Conservation (phyloP, 2,888 invertebrate genomes). For the Caenorhabditis sp. region DNA sequence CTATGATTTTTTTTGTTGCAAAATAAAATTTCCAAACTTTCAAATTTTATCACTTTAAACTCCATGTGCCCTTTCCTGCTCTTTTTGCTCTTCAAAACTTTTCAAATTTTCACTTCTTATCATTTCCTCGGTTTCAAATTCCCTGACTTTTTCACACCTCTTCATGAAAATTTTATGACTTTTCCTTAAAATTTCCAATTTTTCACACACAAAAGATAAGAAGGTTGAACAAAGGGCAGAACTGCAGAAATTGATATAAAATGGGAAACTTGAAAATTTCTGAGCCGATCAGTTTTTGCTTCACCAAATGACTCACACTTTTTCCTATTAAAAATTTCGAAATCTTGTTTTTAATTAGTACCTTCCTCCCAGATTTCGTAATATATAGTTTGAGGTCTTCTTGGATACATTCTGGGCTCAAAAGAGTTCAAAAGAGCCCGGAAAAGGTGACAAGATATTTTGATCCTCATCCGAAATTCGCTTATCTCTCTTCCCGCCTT, state of each 20-base stretch:
- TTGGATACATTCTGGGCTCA: too few relatives aligned
- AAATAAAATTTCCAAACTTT: neutral
- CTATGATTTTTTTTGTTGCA: too few relatives aligned
- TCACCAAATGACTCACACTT: too few relatives aligned
- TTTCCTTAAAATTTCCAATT: neutral
- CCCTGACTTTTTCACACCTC: neutral
- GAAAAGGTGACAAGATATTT: too few relatives aligned
- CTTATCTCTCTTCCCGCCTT: too few relatives aligned
- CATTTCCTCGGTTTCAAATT: neutral
- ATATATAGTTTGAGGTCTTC: too few relatives aligned
- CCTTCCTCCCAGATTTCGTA: too few relatives aligned
- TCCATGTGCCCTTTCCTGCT: neutral
- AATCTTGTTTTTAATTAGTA: too few relatives aligned
- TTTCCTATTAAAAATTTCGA: too few relatives aligned
- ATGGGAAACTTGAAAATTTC: neutral
- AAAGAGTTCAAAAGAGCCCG: too few relatives aligned
- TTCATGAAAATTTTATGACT: neutral
- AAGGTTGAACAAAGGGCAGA: constrained; percentile 2
- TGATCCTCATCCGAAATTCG: too few relatives aligned
- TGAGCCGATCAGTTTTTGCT: neutral
- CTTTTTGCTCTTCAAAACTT: neutral
- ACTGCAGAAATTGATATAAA: neutral
- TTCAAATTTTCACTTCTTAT: neutral
- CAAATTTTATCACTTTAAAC: neutral
- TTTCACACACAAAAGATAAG: neutral